Evolutionary conservation across 2,888 invertebrate genomes (phyloP).

Genomic region (Spisula solida): DNA sequence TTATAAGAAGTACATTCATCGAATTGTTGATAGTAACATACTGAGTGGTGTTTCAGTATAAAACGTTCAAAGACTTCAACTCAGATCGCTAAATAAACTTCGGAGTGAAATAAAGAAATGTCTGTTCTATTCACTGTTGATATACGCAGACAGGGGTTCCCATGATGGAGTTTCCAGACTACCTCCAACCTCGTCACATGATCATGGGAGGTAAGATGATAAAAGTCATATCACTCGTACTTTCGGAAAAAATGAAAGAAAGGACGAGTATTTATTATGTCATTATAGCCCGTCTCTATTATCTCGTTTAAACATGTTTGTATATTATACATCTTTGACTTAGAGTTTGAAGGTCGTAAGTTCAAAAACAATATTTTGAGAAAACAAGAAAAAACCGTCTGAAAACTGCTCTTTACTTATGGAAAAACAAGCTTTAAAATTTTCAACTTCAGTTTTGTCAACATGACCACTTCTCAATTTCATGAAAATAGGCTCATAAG

Average conservation of each 20-base stretch:
- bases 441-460: too few species aligned
- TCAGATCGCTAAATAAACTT: conserved; percentile 48
- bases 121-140: conserved; percentile 21
- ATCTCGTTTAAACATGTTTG: too few species aligned
- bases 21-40: conserved; percentile 55
- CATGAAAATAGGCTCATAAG: too few species aligned
- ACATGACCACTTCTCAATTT: too few species aligned
- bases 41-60: conserved; percentile 43
- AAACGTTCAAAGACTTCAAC: conserved; percentile 51
- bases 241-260: background rate
- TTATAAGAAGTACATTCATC: conserved; percentile 48
- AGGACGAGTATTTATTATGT: too few species aligned
- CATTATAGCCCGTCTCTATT: too few species aligned
- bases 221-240: background rate
- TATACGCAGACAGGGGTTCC: background rate
- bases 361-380: too few species aligned
- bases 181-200: conserved; percentile 28
- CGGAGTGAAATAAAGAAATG: conserved; percentile 26
- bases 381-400: too few species aligned
- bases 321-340: too few species aligned
- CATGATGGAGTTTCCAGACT: conserved; percentile 24
- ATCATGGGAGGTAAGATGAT: background rate
- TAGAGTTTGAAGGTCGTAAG: too few species aligned
- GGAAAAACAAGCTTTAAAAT: too few species aligned
- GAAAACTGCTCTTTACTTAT: too few species aligned